phyloP scores from a whole-genome alignment of 2,888 invertebrate species.

The Perizoma affinitatum region DNA sequence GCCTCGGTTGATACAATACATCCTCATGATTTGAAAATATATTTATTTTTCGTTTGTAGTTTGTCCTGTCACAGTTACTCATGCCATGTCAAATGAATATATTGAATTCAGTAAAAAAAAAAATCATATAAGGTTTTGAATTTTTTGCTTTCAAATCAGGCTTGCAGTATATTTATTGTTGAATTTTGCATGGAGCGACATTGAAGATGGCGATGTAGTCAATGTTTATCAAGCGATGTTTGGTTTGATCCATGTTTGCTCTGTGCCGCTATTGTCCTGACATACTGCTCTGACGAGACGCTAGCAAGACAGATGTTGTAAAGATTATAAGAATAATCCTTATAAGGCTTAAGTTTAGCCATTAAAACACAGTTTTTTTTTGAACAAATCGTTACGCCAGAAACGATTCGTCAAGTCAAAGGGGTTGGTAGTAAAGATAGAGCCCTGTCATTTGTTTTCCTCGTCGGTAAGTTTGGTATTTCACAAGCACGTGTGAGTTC shows the following conservation, averaged over 20 bases:
- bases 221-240: conserved; percentile 63
- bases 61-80: conserved; percentile 23
- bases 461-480: conserved; percentile 15
- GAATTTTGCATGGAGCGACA: conserved; percentile 58
- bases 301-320: conserved; percentile 19
- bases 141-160: conserved; percentile 49
- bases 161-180: conserved; percentile 50
- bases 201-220: conserved; percentile 52
- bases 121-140: conserved; percentile 46
- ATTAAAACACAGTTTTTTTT: conserved; percentile 7
- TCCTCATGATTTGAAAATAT: no score
- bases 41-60: conserved; percentile 1
- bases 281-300: conserved; percentile 24
- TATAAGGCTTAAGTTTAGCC: conserved; percentile 11
- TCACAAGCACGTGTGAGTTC: conserved; percentile 40
- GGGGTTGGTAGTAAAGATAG: conserved; percentile 18
- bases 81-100: conserved; percentile 38
- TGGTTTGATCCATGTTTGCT: conserved; percentile 67
- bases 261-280: conserved; percentile 60
- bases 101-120: conserved; percentile 42
- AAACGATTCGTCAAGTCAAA: conserved; percentile 9
- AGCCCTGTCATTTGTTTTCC: conserved; percentile 13
- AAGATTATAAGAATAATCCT: conserved; percentile 20
- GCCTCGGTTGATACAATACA: no score
- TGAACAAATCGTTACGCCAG: neutral